Percentiles rank a stretch among this genome's conserved stretches.
Conservation (phyloP, 2,113 vertebrate genomes). For the Carollia perspicillata region DNA sequence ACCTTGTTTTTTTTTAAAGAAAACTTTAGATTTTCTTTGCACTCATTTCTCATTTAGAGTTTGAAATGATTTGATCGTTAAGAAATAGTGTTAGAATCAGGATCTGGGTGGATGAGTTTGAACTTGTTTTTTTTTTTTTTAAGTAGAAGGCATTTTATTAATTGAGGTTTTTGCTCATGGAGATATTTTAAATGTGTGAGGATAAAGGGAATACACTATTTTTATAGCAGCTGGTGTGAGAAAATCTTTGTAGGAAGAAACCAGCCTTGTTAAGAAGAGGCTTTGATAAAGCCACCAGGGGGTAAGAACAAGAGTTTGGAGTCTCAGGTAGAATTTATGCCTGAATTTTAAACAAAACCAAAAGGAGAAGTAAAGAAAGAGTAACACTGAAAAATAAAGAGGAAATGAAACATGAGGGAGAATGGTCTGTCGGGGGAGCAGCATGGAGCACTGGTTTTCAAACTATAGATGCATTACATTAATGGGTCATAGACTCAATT, state of each 20-base stretch:
- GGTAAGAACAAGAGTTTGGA: neutral
- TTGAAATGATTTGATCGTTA: constrained; percentile 63
- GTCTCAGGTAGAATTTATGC: neutral
- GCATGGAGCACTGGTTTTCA: neutral
- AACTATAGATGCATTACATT: neutral
- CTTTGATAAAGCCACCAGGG: constrained; percentile 27
- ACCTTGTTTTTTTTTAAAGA: constrained; percentile 55
- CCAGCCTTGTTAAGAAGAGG: neutral
- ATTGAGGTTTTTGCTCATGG: neutral
- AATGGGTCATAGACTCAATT: neutral
- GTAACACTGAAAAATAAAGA: neutral
- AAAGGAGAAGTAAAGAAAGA: neutral
- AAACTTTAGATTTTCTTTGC: constrained; percentile 59
- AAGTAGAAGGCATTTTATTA: constrained; percentile 56
- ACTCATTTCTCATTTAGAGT: constrained; percentile 41
- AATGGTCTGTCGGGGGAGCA: neutral
- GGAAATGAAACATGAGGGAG: neutral
- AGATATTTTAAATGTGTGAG: constrained; percentile 34
- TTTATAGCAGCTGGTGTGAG: constrained; percentile 23
- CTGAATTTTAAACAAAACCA: neutral
- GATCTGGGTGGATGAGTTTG: constrained; percentile 16
- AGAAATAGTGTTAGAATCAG: constrained; percentile 48
- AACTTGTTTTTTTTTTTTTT: neutral
- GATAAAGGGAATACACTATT: constrained; percentile 34
- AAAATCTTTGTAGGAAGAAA: constrained; percentile 6